Evolutionary conservation across 2,888 invertebrate genomes (phyloP).

Genomic region (Athalia circularis): DNA sequence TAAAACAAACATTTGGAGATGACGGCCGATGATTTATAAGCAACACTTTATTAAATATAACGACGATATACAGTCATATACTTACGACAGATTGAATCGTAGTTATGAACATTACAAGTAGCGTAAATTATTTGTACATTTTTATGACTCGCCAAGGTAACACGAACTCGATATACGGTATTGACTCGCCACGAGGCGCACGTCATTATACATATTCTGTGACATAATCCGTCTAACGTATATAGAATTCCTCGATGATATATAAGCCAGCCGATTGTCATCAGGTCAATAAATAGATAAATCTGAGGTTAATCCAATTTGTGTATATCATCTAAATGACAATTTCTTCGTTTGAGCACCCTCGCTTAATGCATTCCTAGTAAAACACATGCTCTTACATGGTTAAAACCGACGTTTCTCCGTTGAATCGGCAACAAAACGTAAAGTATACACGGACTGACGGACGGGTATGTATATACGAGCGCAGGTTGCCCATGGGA

Average conservation of each 20-base stretch:
- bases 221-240: constrained; percentile 22
- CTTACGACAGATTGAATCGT: constrained; percentile 27
- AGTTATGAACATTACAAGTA: constrained; percentile 6
- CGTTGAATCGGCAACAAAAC: neutral
- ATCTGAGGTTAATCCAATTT: too few relatives aligned
- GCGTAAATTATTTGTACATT: constrained; percentile 20
- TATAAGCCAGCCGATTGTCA: neutral
- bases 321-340: too few relatives aligned
- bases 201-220: neutral
- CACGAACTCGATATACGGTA: neutral
- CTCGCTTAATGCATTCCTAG: too few relatives aligned
- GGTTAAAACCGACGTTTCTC: neutral
- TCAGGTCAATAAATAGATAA: too few relatives aligned
- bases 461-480: neutral
- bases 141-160: constrained; percentile 26
- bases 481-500: constrained; percentile 5
- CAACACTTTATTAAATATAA: constrained; percentile 30
- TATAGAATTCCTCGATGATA: neutral
- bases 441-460: constrained; percentile 4
- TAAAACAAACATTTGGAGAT: constrained; percentile 14
- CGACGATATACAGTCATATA: neutral
- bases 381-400: neutral
- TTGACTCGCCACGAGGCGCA: constrained; percentile 21
- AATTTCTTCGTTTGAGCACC: too few relatives aligned
- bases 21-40: constrained; percentile 20